phyloP scores from a whole-genome alignment of 2,113 vertebrate species.

The Bambusicola thoracicus region DNA sequence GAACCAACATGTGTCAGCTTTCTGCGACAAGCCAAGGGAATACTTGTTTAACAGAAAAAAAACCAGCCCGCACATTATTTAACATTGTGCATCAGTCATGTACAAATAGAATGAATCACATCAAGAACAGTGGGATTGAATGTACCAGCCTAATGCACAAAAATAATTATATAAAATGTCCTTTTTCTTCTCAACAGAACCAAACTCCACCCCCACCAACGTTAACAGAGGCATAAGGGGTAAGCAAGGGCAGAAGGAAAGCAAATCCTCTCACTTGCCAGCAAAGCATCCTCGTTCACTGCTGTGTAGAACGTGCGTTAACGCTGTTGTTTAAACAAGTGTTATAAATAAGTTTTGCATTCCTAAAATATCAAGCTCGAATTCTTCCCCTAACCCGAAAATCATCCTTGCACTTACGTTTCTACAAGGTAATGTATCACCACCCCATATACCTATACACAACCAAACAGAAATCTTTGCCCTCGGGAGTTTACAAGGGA shows the following conservation, averaged over 20 bases:
- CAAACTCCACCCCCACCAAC: neutral
- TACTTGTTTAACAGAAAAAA: conserved; percentile 25
- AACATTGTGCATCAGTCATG: neutral
- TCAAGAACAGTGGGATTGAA: neutral
- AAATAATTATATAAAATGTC: neutral
- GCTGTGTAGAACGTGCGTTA: neutral
- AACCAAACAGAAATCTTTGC: neutral
- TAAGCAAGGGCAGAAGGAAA: neutral
- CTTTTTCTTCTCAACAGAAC: neutral
- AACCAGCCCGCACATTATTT: neutral
- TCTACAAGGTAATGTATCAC: neutral
- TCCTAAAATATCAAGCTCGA: neutral
- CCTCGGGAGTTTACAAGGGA: neutral
- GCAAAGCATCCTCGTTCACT: neutral
- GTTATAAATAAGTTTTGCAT: neutral
- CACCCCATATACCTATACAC: neutral
- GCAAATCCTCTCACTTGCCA: neutral
- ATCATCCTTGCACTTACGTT: neutral
- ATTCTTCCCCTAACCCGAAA: neutral
- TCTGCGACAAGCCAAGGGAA: conserved; percentile 56
- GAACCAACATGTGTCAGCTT: conserved; percentile 69
- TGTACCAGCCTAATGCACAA: neutral
- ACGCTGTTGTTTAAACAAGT: neutral
- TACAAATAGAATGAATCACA: conserved; percentile 38
- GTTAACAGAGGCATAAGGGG: neutral